phyloP scores from a whole-genome alignment of 2,113 vertebrate genomes.

The Sapayoa aenigma region DNA sequence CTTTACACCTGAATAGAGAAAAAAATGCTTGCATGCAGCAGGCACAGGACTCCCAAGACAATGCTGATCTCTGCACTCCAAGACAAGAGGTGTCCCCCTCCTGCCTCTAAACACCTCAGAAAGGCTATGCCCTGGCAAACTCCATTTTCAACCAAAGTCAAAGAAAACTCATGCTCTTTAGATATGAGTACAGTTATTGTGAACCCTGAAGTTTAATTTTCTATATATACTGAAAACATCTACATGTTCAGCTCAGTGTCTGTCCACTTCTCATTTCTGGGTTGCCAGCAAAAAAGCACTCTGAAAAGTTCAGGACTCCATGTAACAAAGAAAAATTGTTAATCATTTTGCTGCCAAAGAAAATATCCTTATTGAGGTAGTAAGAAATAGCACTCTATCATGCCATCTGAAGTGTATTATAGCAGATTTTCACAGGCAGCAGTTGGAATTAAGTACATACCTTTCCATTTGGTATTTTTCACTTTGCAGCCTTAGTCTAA shows the following conservation, averaged over 20 bases:
- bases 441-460: neutral
- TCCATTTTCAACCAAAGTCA: neutral
- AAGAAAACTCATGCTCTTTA: neutral
- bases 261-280: neutral
- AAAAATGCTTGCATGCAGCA: neutral
- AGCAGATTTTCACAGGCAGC: neutral
- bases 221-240: neutral
- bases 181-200: neutral
- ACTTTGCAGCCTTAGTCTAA: neutral
- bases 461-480: neutral
- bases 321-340: neutral
- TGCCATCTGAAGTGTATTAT: neutral
- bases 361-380: neutral
- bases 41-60: neutral
- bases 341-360: neutral
- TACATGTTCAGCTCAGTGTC: neutral
- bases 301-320: neutral
- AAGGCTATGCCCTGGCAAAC: neutral
- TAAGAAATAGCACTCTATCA: neutral
- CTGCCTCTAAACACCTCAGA: neutral
- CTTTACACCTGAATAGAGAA: neutral
- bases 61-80: neutral
- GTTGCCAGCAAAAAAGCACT: neutral
- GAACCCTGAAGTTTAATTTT: neutral
- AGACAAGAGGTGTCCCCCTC: neutral